These are phyloP conservation scores for Fragariocoptes setiger DNA, from an alignment of 1,140 invertebrate genomes.

Conservation along the genomic window DNA sequence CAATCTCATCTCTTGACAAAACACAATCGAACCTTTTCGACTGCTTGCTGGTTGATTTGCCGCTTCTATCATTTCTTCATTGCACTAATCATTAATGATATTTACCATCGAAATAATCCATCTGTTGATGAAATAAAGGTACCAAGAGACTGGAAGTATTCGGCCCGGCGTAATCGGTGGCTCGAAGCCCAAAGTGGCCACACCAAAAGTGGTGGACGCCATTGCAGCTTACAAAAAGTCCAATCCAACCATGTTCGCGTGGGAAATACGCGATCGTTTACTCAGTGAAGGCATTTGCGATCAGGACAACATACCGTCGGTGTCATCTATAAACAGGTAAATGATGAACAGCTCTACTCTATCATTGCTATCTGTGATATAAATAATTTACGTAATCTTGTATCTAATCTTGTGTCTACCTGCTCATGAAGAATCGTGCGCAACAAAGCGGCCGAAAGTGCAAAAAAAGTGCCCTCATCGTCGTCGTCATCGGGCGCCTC, in stretches of 20 bases:
- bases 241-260: conserved; percentile 98
- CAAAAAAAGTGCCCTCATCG: conserved; percentile 33
- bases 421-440: conserved; percentile 42
- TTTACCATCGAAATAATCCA: too few species aligned
- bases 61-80: too few species aligned
- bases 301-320: conserved; percentile 90
- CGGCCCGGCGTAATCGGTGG: conserved; percentile 95
- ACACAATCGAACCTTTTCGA: too few species aligned
- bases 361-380: not conserved
- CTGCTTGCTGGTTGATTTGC: too few species aligned
- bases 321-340: conserved; percentile 95
- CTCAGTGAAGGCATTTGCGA: conserved; percentile 85
- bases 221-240: conserved; percentile 93
- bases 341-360: too few species aligned
- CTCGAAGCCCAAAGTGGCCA: conserved; percentile 95
- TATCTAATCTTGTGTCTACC: not conserved
- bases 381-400: not conserved
- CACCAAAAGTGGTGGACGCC: conserved; percentile 84
- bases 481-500: not conserved
- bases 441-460: conserved; percentile 80
- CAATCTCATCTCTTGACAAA: too few species aligned
- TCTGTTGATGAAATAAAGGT: too few species aligned
- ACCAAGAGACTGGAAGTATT: conserved; percentile 94
- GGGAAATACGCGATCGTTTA: conserved; percentile 90
- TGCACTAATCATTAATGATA: too few species aligned